Base-by-base conservation (phyloP, 2,797 vertebrate genomes). In the Martes flavigula region DNA sequence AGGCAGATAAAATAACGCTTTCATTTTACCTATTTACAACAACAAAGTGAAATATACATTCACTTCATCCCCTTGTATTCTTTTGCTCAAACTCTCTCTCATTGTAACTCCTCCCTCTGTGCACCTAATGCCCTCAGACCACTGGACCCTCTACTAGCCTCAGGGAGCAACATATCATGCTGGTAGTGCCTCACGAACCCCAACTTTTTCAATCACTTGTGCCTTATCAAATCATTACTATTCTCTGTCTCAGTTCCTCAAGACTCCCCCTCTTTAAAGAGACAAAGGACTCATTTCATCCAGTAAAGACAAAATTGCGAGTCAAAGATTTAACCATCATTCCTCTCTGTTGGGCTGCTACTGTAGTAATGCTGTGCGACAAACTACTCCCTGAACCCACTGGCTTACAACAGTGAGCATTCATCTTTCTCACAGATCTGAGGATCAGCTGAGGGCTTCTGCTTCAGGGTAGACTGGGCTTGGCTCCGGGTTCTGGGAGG, bases 1-100 rank as follows among this genome's bases (percentile, higher is more conserved):
- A 72, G 68, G 58, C 25, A 94, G 20, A 72, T 11, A 92, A 46
- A 95, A 95, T 82, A 95, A 92, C 75, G 51, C 25, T 92, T 88
- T 86, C 25, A 75, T 27, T 88, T 75, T 30, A 38, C 38, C 48
- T 86, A 3, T 30, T 87, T 8, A 62, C 54, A 77, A 73, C 20
- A 77, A 54, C n/a, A 17, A 72, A 43, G 7, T 86, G 46, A 82
- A 90, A 62, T 35, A 81, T 17, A 35, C 9, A 38, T 38, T 88
- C 4, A 1, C 32, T 70, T 5, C 11, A 35, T 81, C 7, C 12
- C 20, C 43, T 38, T 48, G 21, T n/a, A 7, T 40, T 38, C 35
- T 62, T 83, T 20, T 21, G 14, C 18, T 60, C 25, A n/a, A 1
- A 46, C 12, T 64, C 3, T 17, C 38, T 85, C 58, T 81, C 32